Base-by-base conservation (phyloP, 2,113 vertebrate species). In the Tautogolabrus adspersus region DNA sequence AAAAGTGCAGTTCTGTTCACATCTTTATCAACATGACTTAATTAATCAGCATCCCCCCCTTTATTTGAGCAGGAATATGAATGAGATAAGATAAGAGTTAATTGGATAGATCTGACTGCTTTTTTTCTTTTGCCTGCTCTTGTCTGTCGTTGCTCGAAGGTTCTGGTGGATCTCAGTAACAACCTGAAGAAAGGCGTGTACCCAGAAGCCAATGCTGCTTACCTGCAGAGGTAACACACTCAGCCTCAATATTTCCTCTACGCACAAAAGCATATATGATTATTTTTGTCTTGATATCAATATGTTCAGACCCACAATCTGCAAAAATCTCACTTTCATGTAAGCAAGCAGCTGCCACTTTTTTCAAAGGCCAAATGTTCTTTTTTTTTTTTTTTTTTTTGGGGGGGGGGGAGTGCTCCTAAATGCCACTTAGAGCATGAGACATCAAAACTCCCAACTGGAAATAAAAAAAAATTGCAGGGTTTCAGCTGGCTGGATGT, bases 151-250 rank as follows among this genome's bases (percentile, higher is more conserved):
- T 63, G 37, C 69, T 54, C n/a, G 8, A 79, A 87, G 87, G 85
- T 91, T 77, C 68, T 98, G 91, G 95, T 97, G 59, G 97, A 99
- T 1, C 74, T 98, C 76, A 98, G 97, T 91, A 98, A 99, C 90
- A 98, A 97, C 84, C 82, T 95, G 62, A 97, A 93, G 88, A 94
- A 95, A 82, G 93, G 93, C 63, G 92, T 96, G 51, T 96, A 97
- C 21, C 91, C 95, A 0, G 95, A 98, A 42, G 95, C 96, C 16
- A 98, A 97, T 0, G 96, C 96, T 5, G 93, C 94, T 70, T 93
- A 96, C 83, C 93, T 98, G 72, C 88, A 92, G 66, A 82, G 81
- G 88, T 92, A 87, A 79, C 22, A 44, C 3, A 57, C 6, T 34
- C 30, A 34, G 30, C 3, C 30, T 42, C 40, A 42, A 42, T 42